Percentiles rank a stretch among this genome's conserved stretches.
phyloP scores from a whole-genome alignment of 2,888 invertebrate species.

The Nymphalis urticae region DNA sequence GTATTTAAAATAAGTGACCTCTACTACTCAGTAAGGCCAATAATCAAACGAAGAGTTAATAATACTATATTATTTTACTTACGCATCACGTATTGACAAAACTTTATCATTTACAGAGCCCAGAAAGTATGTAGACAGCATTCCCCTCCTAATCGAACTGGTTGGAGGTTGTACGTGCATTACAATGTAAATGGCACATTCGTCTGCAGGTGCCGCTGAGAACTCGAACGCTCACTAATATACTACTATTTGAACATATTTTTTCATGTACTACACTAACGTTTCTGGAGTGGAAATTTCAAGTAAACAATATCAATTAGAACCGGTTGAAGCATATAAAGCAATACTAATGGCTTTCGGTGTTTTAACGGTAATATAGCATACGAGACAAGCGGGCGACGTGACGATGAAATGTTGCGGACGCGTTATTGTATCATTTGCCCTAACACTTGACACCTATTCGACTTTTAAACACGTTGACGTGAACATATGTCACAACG shows the following conservation, averaged over 20 bases:
- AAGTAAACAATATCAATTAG: slow-evolving; percentile 37
- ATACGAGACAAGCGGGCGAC: slow-evolving; percentile 74
- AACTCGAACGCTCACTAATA: slow-evolving; percentile 60
- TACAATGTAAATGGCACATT: slow-evolving; percentile 79
- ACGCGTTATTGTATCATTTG: slow-evolving; percentile 30
- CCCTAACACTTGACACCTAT: slow-evolving; percentile 30
- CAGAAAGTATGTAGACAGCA: slow-evolving; percentile 61
- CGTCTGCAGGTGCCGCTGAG: slow-evolving; percentile 73
- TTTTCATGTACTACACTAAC: slow-evolving; percentile 52
- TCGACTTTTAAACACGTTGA: slow-evolving; percentile 26
- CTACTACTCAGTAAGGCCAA: background rate
- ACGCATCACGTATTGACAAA: slow-evolving; percentile 33
- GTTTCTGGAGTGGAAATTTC: slow-evolving; percentile 47
- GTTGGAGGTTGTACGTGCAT: slow-evolving; percentile 71
- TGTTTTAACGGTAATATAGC: slow-evolving; percentile 26
- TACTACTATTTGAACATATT: slow-evolving; percentile 50
- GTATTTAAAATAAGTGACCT: background rate
- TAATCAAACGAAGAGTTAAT: no score
- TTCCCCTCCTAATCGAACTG: slow-evolving; percentile 76
- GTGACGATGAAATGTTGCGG: slow-evolving; percentile 42
- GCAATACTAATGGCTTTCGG: slow-evolving; percentile 23
- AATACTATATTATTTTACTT: slow-evolving; percentile 5
- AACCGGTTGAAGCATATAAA: slow-evolving; percentile 26
- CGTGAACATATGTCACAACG: slow-evolving; percentile 3
- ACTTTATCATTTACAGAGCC: slow-evolving; percentile 34